Evolutionary conservation across 2,797 vertebrate species (phyloP).

Genomic region (Gobionotothen gibberifrons): DNA sequence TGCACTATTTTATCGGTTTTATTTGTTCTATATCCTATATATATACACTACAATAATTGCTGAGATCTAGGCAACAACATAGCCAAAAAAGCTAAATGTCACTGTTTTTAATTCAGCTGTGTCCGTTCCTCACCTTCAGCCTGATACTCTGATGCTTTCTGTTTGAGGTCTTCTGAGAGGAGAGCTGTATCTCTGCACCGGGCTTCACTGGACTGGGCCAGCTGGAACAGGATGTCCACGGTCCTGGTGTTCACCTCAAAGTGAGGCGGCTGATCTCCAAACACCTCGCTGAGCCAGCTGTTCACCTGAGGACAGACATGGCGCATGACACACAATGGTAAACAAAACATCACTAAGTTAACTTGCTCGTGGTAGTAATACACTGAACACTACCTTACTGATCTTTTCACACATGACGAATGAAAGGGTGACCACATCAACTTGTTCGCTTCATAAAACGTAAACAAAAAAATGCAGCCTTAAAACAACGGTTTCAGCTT

Average conservation of each 20-base stretch:
- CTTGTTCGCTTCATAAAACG: not conserved
- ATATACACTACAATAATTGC: not conserved
- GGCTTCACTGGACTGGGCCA: conserved; percentile 78
- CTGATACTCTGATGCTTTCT: conserved; percentile 83
- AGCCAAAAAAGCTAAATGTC: not conserved
- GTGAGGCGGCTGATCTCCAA: conserved; percentile 72
- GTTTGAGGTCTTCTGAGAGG: conserved; percentile 83
- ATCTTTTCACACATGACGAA: conserved; percentile 80
- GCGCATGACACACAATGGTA: not conserved
- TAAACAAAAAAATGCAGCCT: not conserved
- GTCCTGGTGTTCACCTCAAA: conserved; percentile 86
- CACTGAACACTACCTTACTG: conserved; percentile 64
- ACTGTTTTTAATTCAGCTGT: no score
- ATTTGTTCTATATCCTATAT: no score
- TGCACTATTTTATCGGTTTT: no score
- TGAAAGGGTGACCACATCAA: not conserved
- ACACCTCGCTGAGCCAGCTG: conserved; percentile 85
- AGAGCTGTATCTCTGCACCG: conserved; percentile 81
- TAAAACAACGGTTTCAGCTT: not conserved
- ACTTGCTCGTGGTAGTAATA: fast-evolving
- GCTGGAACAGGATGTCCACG: conserved; percentile 82
- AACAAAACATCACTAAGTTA: fast-evolving
- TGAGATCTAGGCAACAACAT: not conserved
- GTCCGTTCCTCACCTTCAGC: conserved; percentile 82
- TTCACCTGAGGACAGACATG: conserved; percentile 78